Percentiles rank a stretch among this genome's conserved stretches.
Conservation (phyloP, 2,888 invertebrate genomes). For the Tridacna gigas region DNA sequence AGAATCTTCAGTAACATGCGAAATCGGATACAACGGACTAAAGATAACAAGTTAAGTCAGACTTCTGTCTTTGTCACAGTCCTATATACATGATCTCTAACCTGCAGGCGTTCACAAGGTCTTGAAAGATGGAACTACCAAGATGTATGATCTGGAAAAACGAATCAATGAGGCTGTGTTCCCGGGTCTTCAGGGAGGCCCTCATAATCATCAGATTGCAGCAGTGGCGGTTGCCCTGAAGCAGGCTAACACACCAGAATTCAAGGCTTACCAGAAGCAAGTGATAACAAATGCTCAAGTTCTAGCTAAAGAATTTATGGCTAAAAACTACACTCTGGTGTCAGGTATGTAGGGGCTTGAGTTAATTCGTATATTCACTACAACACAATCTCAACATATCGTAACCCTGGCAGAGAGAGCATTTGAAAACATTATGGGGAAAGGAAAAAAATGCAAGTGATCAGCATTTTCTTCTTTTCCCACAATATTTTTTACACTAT, state of each 20-base stretch:
- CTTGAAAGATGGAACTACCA: constrained; percentile 92
- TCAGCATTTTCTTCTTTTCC: too few relatives aligned
- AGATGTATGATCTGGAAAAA: constrained; percentile 94
- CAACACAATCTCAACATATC: too few relatives aligned
- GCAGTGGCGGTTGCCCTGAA: constrained; percentile 95
- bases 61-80: too few relatives aligned
- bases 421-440: too few relatives aligned
- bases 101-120: constrained; percentile 89
- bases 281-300: constrained; percentile 92
- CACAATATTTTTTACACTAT: too few relatives aligned
- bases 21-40: too few relatives aligned
- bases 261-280: constrained; percentile 93
- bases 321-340: constrained; percentile 81
- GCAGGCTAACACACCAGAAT: constrained; percentile 93
- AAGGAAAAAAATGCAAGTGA: too few relatives aligned
- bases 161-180: constrained; percentile 96
- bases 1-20: too few relatives aligned
- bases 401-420: too few relatives aligned
- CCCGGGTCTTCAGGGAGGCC: constrained; percentile 98
- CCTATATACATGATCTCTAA: too few relatives aligned
- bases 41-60: too few relatives aligned
- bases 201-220: constrained; percentile 98
- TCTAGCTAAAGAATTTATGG: constrained; percentile 85
- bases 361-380: too few relatives aligned
- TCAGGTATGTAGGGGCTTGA: constrained; percentile 76